Base-by-base conservation (phyloP, 2,888 invertebrate species). In the Ormyrus rosae region DNA sequence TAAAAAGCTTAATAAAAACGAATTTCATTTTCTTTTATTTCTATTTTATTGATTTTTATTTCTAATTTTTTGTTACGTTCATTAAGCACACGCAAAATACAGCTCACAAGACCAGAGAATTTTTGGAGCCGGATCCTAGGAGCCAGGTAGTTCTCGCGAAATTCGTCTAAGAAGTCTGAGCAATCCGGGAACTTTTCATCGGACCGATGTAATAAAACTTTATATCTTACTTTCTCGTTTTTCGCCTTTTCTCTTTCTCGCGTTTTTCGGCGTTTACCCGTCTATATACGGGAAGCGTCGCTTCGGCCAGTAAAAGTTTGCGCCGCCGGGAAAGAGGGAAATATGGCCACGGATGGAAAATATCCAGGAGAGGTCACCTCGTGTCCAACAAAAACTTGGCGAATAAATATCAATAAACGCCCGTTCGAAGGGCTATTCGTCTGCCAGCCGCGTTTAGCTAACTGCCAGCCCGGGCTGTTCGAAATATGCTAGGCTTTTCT, bases 381-480 rank as follows among this genome's bases (percentile, higher is more conserved):
- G 76, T 11, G 71, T 61, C 63, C 61, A 45, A 51, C 56, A 56
- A 73, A 79, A 83, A 83, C 72, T 83, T 82, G 76, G n/a, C 78
- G 78, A 76, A 83, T 83, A 83, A 84, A 84, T 83, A 83, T 84
- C 84, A 83, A 84, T 84, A 84, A 83, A 81, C 78, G 83, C 73
- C 76, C 58, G 70, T 78, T 69, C 56, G 61, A 78, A 69, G 71
- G 70, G 67, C 74, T 55, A 55, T 69, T 75, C 75, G 72, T 73
- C 60, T 67, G 64, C 55, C 46, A 19, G 48, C 46, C 55, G 34
- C 10, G 34, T 19, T 19, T 46, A 48, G 9, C 68, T 63, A 60
- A 50, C 69, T 64, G 64, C 50, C 55, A 13, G 58, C 46, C 63
- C 60, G 13, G 50, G 55, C 58, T 13, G 61, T 13, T n/a, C 68